phyloP scores from a whole-genome alignment of 2,797 vertebrate species.

The Hipposideros larvatus region DNA sequence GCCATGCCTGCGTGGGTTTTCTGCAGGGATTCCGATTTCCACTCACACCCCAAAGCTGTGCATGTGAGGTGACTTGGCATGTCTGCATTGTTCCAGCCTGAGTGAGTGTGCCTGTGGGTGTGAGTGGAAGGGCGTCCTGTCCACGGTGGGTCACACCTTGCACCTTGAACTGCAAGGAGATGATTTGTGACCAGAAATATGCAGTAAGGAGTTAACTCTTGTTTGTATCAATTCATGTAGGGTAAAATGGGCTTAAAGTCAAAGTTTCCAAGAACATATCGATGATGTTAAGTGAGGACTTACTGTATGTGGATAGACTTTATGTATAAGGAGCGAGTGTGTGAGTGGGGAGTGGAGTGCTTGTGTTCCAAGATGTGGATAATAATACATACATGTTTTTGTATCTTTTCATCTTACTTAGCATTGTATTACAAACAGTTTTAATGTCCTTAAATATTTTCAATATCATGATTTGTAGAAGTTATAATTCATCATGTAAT shows the following conservation, averaged over 20 bases:
- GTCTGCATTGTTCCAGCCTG: background rate
- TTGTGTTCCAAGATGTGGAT: background rate
- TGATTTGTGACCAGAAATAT: background rate
- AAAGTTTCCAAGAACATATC: background rate
- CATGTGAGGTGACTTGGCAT: fast-evolving
- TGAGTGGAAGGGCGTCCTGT: background rate
- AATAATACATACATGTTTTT: background rate
- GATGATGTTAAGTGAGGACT: background rate
- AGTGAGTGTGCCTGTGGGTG: background rate
- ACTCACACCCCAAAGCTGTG: background rate
- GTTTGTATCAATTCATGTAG: background rate
- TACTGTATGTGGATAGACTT: background rate
- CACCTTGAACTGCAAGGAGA: background rate
- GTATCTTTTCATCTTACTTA: background rate
- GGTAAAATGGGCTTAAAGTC: background rate
- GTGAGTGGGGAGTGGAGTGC: background rate
- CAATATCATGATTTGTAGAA: background rate
- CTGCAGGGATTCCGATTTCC: background rate
- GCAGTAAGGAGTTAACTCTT: too few species aligned
- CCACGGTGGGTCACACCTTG: background rate
- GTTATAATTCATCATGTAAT: background rate
- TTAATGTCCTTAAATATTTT: background rate
- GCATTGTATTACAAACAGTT: background rate
- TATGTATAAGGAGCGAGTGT: background rate
- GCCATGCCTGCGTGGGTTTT: background rate